These are phyloP conservation scores for Mormyrops attenuatus DNA, from an alignment of 2,797 vertebrate genomes.

Conservation along the genomic window DNA sequence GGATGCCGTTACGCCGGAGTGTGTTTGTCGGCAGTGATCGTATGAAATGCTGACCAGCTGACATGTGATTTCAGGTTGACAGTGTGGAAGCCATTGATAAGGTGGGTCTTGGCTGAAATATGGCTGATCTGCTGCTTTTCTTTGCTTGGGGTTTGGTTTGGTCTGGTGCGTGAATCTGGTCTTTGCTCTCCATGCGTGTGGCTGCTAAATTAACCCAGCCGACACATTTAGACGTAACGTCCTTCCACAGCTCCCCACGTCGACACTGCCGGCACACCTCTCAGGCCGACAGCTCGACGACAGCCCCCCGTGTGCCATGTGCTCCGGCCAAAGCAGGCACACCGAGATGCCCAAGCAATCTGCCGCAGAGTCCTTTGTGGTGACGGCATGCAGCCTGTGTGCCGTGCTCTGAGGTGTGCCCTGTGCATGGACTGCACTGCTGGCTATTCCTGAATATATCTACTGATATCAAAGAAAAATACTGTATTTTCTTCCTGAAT, in stretches of 20 bases:
- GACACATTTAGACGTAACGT: not conserved
- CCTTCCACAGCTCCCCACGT: not conserved
- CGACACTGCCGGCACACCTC: not conserved
- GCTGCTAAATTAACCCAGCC: constrained; percentile 6
- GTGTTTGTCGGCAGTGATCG: constrained; percentile 27
- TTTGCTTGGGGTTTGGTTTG: constrained; percentile 19
- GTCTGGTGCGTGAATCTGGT: not conserved
- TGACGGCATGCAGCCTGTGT: not conserved
- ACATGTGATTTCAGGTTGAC: constrained; percentile 77
- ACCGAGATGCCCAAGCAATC: not conserved
- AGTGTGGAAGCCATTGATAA: constrained; percentile 67
- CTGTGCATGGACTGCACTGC: not conserved
- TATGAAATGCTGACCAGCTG: constrained; percentile 46
- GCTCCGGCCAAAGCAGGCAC: not conserved
- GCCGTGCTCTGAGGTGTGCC: not conserved
- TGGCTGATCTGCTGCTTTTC: constrained; percentile 53
- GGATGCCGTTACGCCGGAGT: not conserved
- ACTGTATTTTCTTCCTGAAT: not conserved
- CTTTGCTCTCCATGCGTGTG: not conserved
- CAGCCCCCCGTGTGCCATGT: not conserved
- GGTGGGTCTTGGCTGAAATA: constrained; percentile 72
- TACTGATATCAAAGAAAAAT: not conserved
- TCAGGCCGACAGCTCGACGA: not conserved
- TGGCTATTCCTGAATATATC: not conserved
- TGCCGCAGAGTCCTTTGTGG: not conserved